A percentile compares a stretch with the other conserved stretches of the same genome.
Evolutionary conservation across 2,888 invertebrate species (phyloP).

Genomic region (Argynnis bischoffii): DNA sequence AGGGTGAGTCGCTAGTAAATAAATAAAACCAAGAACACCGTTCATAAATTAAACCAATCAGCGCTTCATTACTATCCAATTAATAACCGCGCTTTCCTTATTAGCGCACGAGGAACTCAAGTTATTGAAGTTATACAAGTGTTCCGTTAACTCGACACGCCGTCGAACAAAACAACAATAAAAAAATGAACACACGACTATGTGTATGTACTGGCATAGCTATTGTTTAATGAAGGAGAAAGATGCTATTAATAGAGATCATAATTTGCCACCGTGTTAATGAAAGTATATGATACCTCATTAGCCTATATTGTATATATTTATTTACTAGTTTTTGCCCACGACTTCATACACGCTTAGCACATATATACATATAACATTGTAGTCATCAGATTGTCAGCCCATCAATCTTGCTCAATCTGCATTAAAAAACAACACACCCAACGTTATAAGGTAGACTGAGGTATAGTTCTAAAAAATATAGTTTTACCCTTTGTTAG

Average conservation of each 20-base stretch:
- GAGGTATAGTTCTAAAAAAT: too few species aligned
- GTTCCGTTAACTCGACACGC: slow-evolving; percentile 26
- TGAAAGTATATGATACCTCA: too few species aligned
- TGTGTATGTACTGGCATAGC: not conserved
- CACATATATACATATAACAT: too few species aligned
- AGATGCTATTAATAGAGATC: slow-evolving; percentile 10
- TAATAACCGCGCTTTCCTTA: slow-evolving; percentile 15
- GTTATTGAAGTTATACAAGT: slow-evolving; percentile 21
- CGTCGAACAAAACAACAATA: slow-evolving; percentile 11
- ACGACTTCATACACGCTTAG: too few species aligned
- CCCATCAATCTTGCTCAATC: too few species aligned
- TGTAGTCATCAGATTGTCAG: too few species aligned
- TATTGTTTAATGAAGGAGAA: slow-evolving; percentile 23
- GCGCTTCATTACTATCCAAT: slow-evolving; percentile 9
- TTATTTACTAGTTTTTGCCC: too few species aligned
- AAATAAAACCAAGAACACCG: not conserved
- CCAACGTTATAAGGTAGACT: too few species aligned
- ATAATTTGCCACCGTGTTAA: too few species aligned
- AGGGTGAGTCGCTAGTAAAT: not conserved
- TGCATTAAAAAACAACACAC: too few species aligned
- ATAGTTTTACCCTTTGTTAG: too few species aligned
- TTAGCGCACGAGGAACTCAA: slow-evolving; percentile 20
- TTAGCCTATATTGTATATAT: too few species aligned
- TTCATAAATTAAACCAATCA: slow-evolving; percentile 7
- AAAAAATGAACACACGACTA: slow-evolving; percentile 10